A percentile compares a stretch with the other conserved stretches of the same genome.
Evolutionary conservation across 2,888 invertebrate species (phyloP).

Genomic region (Spialia ferax): DNA sequence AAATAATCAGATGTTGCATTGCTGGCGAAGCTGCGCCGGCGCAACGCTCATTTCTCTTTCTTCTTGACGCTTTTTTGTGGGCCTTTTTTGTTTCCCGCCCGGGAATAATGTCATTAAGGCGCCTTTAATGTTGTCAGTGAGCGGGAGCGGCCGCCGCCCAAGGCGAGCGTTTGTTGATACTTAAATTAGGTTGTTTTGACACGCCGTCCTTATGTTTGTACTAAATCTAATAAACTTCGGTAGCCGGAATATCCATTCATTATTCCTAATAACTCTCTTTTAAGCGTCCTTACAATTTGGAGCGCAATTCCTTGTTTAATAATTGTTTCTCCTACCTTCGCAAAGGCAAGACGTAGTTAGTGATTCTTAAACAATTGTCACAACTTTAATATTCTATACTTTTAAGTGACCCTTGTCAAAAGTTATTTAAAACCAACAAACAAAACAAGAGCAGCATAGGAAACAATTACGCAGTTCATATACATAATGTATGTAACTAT

Average conservation of each 20-base stretch:
- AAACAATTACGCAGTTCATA: conserved; percentile 65
- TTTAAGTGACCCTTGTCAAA: not conserved
- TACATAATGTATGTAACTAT: conserved; percentile 75
- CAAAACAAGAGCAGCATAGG: conserved; percentile 46
- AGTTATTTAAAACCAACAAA: conserved; percentile 6
- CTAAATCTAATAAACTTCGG: conserved; percentile 85
- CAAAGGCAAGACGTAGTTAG: not conserved
- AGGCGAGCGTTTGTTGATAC: conserved; percentile 86
- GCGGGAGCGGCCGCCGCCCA: conserved; percentile 79
- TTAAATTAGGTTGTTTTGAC: conserved; percentile 87
- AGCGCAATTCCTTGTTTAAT: not conserved
- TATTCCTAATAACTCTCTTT: conserved; percentile 56
- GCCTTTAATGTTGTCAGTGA: conserved; percentile 86
- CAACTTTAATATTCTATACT: not conserved
- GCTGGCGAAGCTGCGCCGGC: conserved; percentile 51
- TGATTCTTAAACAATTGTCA: not conserved
- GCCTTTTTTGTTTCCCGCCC: conserved; percentile 79
- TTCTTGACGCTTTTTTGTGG: conserved; percentile 74
- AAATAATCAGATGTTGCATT: conserved; percentile 64
- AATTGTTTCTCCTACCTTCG: too few relatives aligned
- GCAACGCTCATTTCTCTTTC: conserved; percentile 62
- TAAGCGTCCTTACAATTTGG: not conserved
- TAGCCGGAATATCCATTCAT: conserved; percentile 74
- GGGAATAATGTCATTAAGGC: conserved; percentile 86
- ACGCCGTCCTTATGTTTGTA: conserved; percentile 85